Evolutionary conservation across 2,888 invertebrate species (phyloP).

Genomic region (Strigamia crassipes): DNA sequence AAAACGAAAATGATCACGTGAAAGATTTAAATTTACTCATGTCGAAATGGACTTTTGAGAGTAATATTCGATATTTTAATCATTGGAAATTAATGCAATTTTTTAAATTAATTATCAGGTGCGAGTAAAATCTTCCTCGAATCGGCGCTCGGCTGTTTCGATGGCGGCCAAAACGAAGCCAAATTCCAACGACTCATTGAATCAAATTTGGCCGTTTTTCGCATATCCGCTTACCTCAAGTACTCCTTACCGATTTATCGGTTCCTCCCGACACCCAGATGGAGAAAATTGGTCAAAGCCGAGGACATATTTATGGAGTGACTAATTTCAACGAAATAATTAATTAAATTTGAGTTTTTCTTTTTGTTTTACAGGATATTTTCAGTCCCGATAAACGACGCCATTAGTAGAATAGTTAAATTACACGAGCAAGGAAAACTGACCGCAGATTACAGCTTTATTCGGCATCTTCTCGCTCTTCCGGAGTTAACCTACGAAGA

Average conservation of each 20-base stretch:
- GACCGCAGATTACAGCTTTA: constrained; percentile 59
- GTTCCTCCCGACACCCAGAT: constrained; percentile 61
- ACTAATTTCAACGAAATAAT: neutral
- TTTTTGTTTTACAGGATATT: neutral
- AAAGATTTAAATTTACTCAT: constrained; percentile 57
- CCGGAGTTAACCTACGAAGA: constrained; percentile 60
- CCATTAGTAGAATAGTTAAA: neutral
- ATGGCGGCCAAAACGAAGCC: constrained; percentile 50
- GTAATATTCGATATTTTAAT: constrained; percentile 54
- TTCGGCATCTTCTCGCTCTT: constrained; percentile 60
- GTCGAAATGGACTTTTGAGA: constrained; percentile 62
- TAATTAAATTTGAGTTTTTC: neutral
- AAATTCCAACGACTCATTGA: constrained; percentile 57
- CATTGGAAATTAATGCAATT: neutral
- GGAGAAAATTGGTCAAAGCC: constrained; percentile 60
- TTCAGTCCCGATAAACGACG: neutral
- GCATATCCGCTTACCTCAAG: constrained; percentile 58
- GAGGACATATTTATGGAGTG: constrained; percentile 69
- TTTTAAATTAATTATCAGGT: constrained; percentile 52
- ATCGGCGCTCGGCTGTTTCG: constrained; percentile 57
- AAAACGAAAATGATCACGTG: constrained; percentile 55
- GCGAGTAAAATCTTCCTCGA: constrained; percentile 59
- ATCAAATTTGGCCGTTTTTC: constrained; percentile 56
- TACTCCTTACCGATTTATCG: constrained; percentile 62
- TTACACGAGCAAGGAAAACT: constrained; percentile 50